Conservation (phyloP, 2,797 vertebrate species). For the Rhinophrynus dorsalis region DNA sequence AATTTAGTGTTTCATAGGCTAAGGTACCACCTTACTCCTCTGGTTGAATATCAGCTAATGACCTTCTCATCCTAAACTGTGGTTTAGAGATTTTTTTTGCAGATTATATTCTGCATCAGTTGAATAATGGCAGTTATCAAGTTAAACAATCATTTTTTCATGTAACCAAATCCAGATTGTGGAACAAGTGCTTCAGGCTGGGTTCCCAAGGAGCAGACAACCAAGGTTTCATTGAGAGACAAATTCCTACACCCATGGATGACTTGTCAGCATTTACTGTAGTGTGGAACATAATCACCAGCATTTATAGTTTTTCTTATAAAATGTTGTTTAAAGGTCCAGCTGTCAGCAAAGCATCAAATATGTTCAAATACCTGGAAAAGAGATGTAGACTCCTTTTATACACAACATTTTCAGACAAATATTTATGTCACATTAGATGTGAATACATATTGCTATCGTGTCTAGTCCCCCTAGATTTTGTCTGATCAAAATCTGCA, state of each 20-base stretch:
- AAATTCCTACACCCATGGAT: not conserved
- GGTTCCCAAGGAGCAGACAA: slow-evolving; percentile 16
- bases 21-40: not conserved
- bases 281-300: not conserved
- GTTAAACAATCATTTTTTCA: not conserved
- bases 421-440: no score
- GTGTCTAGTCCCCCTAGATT: no score
- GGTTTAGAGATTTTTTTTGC: slow-evolving; percentile 6
- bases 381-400: not conserved
- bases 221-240: not conserved
- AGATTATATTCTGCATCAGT: not conserved
- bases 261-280: not conserved
- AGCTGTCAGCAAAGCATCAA: not conserved
- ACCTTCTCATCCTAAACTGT: slow-evolving; percentile 3
- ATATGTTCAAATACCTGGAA: slow-evolving; percentile 3
- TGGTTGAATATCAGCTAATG: not conserved
- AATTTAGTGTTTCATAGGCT: not conserved
- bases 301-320: not conserved
- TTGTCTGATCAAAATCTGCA: no score
- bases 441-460: no score
- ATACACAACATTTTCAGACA: no score
- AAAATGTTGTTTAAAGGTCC: not conserved
- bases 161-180: slow-evolving; percentile 37
- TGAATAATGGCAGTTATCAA: not conserved
- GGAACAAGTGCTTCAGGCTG: slow-evolving; percentile 9